Base-by-base conservation (phyloP, 2,113 vertebrate species). In the Zapornia atra region DNA sequence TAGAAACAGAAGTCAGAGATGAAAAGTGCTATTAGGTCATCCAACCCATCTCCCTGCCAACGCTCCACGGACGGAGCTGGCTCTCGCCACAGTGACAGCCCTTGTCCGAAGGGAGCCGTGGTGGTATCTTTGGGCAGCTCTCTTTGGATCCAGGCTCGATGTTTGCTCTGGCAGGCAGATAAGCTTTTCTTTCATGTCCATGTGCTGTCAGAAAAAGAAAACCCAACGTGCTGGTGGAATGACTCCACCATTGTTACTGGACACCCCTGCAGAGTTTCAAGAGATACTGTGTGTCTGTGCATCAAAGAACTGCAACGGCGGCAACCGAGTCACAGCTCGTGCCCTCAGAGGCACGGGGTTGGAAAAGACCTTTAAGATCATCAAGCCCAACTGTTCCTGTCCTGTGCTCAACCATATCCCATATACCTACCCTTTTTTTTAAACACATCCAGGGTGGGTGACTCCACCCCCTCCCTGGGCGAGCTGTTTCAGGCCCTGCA, bases 131-230 rank as follows among this genome's bases (percentile, higher is more conserved):
- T 34, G 92, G 82, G 78, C 38, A 70, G 68, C 70, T 18, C 50
- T 61, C 33, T n/a, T 46, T 76, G 94, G 75, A 90, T 50, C 65
- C 7, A 5, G 36, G 80, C 84, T 69, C 14, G 2, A 48, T 13
- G 26, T 93, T 93, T 59, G 82, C 92, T 92, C 70, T 53, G 6
- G 4, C 61, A 2, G 68, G 72, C 93, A 77, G 96, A 97, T 97
- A 97, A 95, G 83, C n/a, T 78, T 59, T 64, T 78, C 94, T 97
- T 97, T 97, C 88, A 97, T 93, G 95, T 96, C 72, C 65, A 1
- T 66, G 66, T 73, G 89, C 69, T 75, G 25, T 50, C 75, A 88
- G 90, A 60, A 97, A n/a, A 82, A 61, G 81, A 97, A 96, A 96
- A 86, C n/a, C 44, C 92, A 91, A 8, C 0, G 0, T 11, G 9